A percentile compares a stretch with the other conserved stretches of the same genome.
Conservation (phyloP, 2,797 vertebrate genomes). For the Myioborus miniatus region DNA sequence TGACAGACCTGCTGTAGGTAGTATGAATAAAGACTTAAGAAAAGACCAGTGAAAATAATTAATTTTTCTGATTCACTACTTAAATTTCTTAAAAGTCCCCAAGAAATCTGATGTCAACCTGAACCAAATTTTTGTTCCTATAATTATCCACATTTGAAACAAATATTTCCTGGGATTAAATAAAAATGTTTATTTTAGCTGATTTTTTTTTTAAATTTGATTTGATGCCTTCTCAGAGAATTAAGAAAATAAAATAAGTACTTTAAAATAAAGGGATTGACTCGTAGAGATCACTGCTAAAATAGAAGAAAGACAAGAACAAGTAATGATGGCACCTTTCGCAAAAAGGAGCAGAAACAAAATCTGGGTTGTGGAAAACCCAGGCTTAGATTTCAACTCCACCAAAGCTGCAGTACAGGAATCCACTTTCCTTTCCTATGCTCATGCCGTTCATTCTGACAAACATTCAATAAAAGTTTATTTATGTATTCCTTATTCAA, state of each 20-base stretch:
- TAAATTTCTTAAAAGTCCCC: neutral
- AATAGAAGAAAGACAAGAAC: neutral
- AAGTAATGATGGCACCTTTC: neutral
- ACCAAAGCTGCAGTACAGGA: neutral
- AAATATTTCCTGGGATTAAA: neutral
- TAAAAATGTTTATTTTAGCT: neutral
- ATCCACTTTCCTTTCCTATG: neutral
- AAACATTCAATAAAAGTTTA: neutral
- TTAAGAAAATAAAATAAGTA: neutral
- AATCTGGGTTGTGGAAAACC: neutral
- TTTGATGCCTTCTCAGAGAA: neutral
- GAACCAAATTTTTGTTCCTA: neutral
- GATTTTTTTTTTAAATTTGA: neutral
- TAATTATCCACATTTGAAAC: neutral
- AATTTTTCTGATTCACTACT: neutral
- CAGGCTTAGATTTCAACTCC: neutral
- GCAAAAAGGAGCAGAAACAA: neutral
- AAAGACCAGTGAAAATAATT: neutral
- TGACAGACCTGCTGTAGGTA: rapidly evolving
- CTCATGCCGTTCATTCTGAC: neutral
- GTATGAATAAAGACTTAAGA: neutral
- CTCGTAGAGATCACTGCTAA: neutral
- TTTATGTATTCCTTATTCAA: neutral
- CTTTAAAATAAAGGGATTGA: neutral
- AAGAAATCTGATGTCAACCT: neutral